Evolutionary conservation across 2,113 vertebrate species (phyloP).

Genomic region (Caranx ignobilis): DNA sequence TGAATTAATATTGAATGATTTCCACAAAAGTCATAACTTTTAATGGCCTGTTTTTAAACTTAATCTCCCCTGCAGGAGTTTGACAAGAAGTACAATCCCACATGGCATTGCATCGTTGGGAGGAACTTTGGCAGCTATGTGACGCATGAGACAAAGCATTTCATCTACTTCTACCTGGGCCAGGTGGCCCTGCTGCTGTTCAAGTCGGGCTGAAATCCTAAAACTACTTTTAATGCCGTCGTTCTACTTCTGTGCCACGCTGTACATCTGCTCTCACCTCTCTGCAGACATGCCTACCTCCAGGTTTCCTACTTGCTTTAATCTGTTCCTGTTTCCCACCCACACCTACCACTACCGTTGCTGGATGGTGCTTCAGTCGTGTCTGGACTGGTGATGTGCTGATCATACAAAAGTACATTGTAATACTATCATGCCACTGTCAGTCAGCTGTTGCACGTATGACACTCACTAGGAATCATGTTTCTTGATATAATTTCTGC

Average conservation of each 20-base stretch:
- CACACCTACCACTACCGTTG: constrained; percentile 9
- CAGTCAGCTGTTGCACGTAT: constrained; percentile 13
- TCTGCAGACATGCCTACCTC: constrained; percentile 66
- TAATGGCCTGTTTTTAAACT: background rate
- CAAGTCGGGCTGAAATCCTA: constrained; percentile 91
- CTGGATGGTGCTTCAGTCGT: constrained; percentile 73
- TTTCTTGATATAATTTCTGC: constrained; percentile 78
- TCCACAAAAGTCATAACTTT: too few species aligned
- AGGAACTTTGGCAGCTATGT: constrained; percentile 99
- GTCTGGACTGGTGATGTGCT: constrained; percentile 82
- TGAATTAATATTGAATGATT: background rate
- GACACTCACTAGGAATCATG: constrained; percentile 25
- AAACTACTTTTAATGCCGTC: constrained; percentile 54
- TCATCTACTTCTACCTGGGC: constrained; percentile 99
- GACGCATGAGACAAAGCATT: constrained; percentile 99
- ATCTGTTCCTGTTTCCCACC: constrained; percentile 26
- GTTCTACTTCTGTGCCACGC: constrained; percentile 31
- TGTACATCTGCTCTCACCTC: constrained; percentile 38
- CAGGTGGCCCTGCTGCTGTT: constrained; percentile 99
- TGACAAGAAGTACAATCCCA: constrained; percentile 99
- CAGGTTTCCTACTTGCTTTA: constrained; percentile 35
- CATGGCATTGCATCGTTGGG: constrained; percentile 99
- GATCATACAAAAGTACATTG: constrained; percentile 72
- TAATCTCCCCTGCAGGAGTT: constrained; percentile 88
- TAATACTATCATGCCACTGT: constrained; percentile 65